Percentiles rank a stretch among this genome's conserved stretches.
phyloP scores from a whole-genome alignment of 2,888 invertebrate genomes.

The Ichneumoninae sp. region DNA sequence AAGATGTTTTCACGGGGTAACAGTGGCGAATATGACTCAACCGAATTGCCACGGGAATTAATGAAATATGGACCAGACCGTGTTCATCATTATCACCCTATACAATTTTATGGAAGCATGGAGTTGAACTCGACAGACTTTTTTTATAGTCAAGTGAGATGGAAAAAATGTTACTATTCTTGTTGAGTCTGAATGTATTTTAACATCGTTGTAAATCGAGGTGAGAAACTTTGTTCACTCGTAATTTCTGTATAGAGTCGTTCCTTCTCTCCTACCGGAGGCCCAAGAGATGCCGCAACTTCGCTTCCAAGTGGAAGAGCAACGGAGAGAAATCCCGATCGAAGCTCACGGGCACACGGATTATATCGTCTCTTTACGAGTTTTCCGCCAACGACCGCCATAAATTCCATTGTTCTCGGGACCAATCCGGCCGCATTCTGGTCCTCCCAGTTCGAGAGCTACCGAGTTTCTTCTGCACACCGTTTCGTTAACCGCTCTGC shows the following conservation, averaged over 20 bases:
- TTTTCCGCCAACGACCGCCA: conserved; percentile 68
- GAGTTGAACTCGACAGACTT: too few species aligned
- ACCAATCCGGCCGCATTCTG: conserved; percentile 69
- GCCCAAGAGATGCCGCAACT: conserved; percentile 23
- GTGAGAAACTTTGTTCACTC: conserved; percentile 10
- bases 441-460: conserved; percentile 43
- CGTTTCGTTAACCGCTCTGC: conserved; percentile 31
- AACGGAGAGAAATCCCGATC: conserved; percentile 29
- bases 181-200: neutral
- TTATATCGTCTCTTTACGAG: conserved; percentile 69
- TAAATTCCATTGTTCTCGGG: conserved; percentile 71
- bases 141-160: too few species aligned
- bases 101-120: too few species aligned
- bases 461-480: conserved; percentile 30
- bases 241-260: conserved; percentile 55
- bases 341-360: conserved; percentile 48
- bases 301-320: conserved; percentile 36
- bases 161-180: too few species aligned
- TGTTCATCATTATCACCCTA: too few species aligned
- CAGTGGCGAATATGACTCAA: too few species aligned
- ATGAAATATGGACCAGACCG: too few species aligned
- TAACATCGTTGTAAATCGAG: conserved; percentile 20
- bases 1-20: too few species aligned
- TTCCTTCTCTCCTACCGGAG: conserved; percentile 47
- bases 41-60: too few species aligned